These are phyloP conservation scores for Vulpes vulpes DNA, from an alignment of 2,113 vertebrate genomes.

Conservation along the genomic window DNA sequence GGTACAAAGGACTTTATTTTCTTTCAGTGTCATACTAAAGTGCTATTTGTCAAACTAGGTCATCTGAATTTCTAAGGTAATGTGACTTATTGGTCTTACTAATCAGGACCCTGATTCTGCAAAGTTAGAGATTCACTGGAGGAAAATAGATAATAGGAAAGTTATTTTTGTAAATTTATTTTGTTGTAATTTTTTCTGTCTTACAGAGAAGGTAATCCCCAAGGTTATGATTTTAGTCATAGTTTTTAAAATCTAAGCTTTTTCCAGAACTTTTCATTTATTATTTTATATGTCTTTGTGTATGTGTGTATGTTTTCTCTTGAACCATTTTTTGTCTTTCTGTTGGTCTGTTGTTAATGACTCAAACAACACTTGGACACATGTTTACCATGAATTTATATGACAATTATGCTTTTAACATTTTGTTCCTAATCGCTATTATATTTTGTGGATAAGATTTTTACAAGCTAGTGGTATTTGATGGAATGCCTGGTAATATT, in stretches of 20 bases:
- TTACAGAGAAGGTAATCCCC: not conserved
- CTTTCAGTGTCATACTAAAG: not conserved
- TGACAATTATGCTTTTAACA: not conserved
- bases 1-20: not conserved
- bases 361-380: not conserved
- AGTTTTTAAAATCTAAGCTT: not conserved
- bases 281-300: not conserved
- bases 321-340: not conserved
- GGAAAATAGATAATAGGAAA: not conserved
- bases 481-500: not conserved
- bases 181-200: not conserved
- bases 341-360: not conserved
- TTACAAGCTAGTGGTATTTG: slow-evolving; percentile 44
- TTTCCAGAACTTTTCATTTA: not conserved
- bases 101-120: not conserved
- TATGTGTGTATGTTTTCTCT: not conserved
- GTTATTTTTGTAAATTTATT: not conserved
- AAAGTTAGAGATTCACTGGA: not conserved
- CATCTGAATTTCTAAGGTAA: not conserved
- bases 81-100: not conserved
- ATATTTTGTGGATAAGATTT: not conserved
- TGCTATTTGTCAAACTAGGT: not conserved
- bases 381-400: not conserved
- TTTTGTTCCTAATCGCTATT: slow-evolving; percentile 33
- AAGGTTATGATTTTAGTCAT: not conserved